These are phyloP conservation scores for Todus mexicanus DNA, from an alignment of 2,797 vertebrate genomes.

Conservation along the genomic window DNA sequence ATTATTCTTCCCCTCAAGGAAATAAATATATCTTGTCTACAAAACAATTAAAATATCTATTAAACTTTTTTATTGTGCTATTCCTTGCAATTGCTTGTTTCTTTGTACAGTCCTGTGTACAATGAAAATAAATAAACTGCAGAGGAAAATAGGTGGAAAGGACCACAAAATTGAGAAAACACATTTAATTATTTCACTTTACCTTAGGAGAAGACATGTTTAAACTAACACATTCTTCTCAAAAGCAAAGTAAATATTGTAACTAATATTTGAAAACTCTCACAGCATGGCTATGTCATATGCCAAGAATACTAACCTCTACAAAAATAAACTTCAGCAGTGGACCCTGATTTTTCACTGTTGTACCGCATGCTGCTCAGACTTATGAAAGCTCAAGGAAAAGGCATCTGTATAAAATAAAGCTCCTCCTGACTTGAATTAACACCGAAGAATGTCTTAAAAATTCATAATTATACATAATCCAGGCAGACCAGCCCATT, in stretches of 20 bases:
- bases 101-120: not conserved
- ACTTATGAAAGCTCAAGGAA: not conserved
- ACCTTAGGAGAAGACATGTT: conserved; percentile 26
- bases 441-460: not conserved
- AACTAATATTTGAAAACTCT: conserved; percentile 37
- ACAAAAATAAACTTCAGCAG: conserved; percentile 30
- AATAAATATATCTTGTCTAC: not conserved
- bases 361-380: not conserved
- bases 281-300: not conserved
- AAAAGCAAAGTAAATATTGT: conserved; percentile 46
- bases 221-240: conserved; percentile 31
- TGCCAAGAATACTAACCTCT: conserved; percentile 34
- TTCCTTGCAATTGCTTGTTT: not conserved
- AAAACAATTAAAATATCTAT: not conserved
- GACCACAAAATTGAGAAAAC: conserved; percentile 14
- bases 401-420: not conserved
- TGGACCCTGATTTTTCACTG: not conserved
- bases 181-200: conserved; percentile 7
- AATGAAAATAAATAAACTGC: conserved; percentile 4
- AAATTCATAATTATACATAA: not conserved
- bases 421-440: not conserved
- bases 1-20: not conserved
- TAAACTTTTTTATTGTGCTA: not conserved
- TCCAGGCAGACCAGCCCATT: not conserved
- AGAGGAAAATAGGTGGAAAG: conserved; percentile 1